A percentile compares a stretch with the other conserved stretches of the same genome.
Conservation (phyloP, 64 coral and sea anemone species). For the Stylophora pistillata region DNA sequence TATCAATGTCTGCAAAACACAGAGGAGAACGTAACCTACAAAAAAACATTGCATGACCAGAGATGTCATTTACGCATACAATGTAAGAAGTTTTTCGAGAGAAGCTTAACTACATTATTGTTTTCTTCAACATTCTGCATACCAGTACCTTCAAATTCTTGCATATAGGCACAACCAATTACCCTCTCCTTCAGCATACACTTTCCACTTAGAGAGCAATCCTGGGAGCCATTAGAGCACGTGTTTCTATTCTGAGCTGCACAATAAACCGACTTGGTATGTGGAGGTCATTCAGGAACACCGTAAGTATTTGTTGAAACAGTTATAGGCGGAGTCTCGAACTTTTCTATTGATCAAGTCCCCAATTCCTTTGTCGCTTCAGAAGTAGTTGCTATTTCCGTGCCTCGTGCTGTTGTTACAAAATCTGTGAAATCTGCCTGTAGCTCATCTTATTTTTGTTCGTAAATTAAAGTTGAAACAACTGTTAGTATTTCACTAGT, state of each 20-base stretch:
- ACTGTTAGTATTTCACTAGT: neutral
- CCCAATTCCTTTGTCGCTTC: neutral
- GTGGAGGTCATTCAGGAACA: neutral
- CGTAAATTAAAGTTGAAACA: neutral
- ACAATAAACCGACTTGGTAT: neutral
- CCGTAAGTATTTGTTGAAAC: neutral
- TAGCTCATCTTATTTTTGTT: neutral
- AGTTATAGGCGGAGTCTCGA: neutral
- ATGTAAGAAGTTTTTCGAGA: too few species aligned
- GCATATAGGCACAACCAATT: neutral
- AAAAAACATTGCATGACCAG: neutral
- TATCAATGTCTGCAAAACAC: slow-evolving; percentile 15
- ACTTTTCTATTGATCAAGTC: neutral
- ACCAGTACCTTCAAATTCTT: slow-evolving; percentile 26
- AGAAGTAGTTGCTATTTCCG: neutral
- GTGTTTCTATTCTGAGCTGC: neutral
- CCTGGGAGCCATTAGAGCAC: slow-evolving; percentile 4
- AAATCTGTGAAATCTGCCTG: neutral
- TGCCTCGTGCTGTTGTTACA: neutral
- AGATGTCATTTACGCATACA: too few species aligned
- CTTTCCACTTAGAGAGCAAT: slow-evolving; percentile 21
- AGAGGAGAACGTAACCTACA: neutral
- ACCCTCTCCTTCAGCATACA: slow-evolving; percentile 1
- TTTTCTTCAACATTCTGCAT: neutral
- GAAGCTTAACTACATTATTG: neutral